Evolutionary conservation across 2,113 vertebrate species (phyloP).

Genomic region (Myotis lucifugus): DNA sequence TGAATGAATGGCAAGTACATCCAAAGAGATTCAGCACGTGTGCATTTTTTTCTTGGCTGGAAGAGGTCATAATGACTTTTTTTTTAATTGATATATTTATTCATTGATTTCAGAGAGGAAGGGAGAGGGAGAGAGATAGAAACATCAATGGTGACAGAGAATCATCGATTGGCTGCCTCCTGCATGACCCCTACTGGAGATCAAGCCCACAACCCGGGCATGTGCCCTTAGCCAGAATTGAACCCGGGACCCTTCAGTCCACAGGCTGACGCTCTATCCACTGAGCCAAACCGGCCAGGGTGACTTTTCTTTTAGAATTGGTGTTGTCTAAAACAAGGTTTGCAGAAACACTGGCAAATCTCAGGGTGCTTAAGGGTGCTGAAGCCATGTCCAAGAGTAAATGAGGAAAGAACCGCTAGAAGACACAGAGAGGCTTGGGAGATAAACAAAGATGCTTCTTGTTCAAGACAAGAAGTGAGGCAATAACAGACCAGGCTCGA

Average conservation of each 20-base stretch:
- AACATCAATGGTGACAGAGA: too few relatives aligned
- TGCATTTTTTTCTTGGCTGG: background rate
- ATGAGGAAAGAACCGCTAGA: background rate
- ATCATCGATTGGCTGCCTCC: too few relatives aligned
- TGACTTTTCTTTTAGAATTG: conserved; percentile 13
- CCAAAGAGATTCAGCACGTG: background rate
- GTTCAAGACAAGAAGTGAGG: background rate
- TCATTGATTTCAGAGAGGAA: too few relatives aligned
- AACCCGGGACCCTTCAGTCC: too few relatives aligned
- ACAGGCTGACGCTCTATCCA: too few relatives aligned
- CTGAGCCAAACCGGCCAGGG: too few relatives aligned
- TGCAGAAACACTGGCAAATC: conserved; percentile 1
- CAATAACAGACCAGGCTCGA: background rate
- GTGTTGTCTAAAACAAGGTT: background rate
- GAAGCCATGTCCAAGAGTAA: background rate
- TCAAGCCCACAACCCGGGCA: too few relatives aligned
- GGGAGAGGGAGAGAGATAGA: too few relatives aligned
- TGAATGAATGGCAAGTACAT: background rate
- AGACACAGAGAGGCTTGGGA: background rate
- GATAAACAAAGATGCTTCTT: background rate
- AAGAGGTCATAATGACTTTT: background rate
- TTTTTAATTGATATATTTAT: too few relatives aligned
- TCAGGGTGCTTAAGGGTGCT: background rate
- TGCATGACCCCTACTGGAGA: too few relatives aligned
- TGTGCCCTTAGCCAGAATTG: too few relatives aligned